Conservation (phyloP, 1,140 invertebrate genomes). For the Eueides isabella region DNA sequence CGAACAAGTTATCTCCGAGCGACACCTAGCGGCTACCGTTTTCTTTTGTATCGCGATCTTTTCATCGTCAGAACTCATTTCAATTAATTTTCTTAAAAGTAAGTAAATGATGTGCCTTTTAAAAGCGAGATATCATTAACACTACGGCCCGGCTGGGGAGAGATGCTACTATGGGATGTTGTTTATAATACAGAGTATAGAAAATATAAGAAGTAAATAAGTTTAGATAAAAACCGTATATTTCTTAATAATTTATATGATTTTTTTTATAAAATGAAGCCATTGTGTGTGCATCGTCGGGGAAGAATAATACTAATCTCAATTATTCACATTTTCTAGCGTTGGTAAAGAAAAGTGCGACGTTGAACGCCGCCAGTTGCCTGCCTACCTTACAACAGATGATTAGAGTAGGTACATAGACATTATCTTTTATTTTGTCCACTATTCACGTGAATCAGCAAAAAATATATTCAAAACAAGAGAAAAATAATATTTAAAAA, state of each 20-base stretch:
- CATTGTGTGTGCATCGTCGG: too few relatives aligned
- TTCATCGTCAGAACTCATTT: conserved; percentile 81
- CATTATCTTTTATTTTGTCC: too few relatives aligned
- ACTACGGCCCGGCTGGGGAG: conserved; percentile 48
- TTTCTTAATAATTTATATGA: too few relatives aligned
- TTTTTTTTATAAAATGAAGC: too few relatives aligned
- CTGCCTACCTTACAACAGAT: too few relatives aligned
- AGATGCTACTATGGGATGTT: conserved; percentile 23
- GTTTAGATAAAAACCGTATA: not conserved
- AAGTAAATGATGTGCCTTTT: conserved; percentile 80
- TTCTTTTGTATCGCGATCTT: conserved; percentile 75
- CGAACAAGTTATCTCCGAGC: conserved; percentile 77
- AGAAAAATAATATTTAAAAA: conserved; percentile 15
- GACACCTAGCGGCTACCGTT: conserved; percentile 74
- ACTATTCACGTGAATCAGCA: too few relatives aligned
- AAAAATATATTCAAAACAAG: too few relatives aligned
- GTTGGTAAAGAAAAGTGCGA: too few relatives aligned
- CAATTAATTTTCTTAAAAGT: conserved; percentile 81
- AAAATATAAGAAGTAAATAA: not conserved
- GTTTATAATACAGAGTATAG: not conserved
- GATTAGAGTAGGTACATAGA: too few relatives aligned
- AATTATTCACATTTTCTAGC: too few relatives aligned
- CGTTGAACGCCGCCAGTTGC: too few relatives aligned
- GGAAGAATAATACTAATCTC: too few relatives aligned
- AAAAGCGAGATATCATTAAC: conserved; percentile 80